Base-by-base conservation (phyloP, 2,888 invertebrate species). In the Drosophila diplacantha region DNA sequence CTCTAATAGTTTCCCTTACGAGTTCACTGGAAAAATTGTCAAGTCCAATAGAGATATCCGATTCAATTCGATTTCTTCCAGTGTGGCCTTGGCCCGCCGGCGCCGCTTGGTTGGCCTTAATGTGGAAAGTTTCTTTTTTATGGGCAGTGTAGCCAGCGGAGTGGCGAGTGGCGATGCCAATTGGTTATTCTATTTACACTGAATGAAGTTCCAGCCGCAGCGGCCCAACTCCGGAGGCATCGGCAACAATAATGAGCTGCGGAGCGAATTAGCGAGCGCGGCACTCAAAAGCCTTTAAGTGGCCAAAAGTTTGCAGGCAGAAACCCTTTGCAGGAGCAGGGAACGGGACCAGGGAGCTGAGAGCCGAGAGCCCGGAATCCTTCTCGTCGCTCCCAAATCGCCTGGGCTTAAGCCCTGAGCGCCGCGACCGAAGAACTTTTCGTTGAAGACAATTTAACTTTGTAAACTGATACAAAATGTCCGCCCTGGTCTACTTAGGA, bases 371-470 rank as follows among this genome's bases (percentile, higher is more conserved):
- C 64, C 54, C 58, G 71, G 73, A 75, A 75, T 37, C 53, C 53
- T 52, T 22, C 11, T 29, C 35, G 29, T 43, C 14, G 31, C 37
- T 29, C 41, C 39, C 26, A 39, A 53, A 39, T 54, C 50, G 51
- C 34, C 61, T 26, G 59, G 63, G 50, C 62, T 74, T 74, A 74
- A 49, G 54, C 44, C 44, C 44, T 46, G 44, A 57, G 32, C 61
- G 43, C 63, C 69, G 64, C 50, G 51, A 61, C 63, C 73, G 26
- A 81, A 75, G 66, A 81, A 80, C 67, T 83, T 83, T 80, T 75
- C 81, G 80, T 80, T 83, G 72, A 78, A 80, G 80, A 80, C 80
- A 80, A 80, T 80, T 80, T 80, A 83, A 80, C 80, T 80, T 80
- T 80, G 83, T 74, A 80, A 80, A 83, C 80, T 83, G 81, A 81